Percentiles rank a stretch among this genome's conserved stretches.
phyloP scores from a whole-genome alignment of 2,888 invertebrate genomes.

The Drosophila algonquin region DNA sequence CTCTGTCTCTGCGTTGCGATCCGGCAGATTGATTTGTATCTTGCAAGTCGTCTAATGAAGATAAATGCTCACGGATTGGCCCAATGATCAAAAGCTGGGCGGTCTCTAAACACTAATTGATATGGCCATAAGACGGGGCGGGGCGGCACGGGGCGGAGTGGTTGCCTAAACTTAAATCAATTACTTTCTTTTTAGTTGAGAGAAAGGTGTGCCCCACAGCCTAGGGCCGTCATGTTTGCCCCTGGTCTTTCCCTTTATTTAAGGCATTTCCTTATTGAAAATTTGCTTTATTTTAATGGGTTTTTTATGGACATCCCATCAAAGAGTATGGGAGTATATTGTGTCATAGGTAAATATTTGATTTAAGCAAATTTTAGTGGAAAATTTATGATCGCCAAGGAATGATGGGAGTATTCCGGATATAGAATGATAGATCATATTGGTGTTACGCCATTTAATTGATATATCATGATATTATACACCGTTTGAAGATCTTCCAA shows the following conservation, averaged over 20 bases:
- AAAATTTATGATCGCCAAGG: not conserved
- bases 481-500: too few species aligned
- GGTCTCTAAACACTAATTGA: slow-evolving; percentile 60
- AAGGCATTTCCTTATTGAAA: slow-evolving; percentile 14
- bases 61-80: slow-evolving; percentile 64
- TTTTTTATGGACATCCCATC: slow-evolving; percentile 15
- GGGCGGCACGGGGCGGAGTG: not conserved
- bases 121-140: slow-evolving; percentile 34
- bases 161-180: slow-evolving; percentile 24
- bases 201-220: slow-evolving; percentile 17
- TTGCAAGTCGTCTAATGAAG: slow-evolving; percentile 70
- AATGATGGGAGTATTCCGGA: too few species aligned
- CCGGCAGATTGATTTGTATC: slow-evolving; percentile 75
- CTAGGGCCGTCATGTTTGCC: slow-evolving; percentile 9
- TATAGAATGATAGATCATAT: too few species aligned
- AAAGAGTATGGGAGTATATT: not conserved
- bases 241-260: slow-evolving; percentile 16
- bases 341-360: slow-evolving; percentile 16
- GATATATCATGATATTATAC: too few species aligned
- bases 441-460: too few species aligned
- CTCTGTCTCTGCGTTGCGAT: slow-evolving; percentile 37
- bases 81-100: slow-evolving; percentile 52
- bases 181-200: slow-evolving; percentile 33
- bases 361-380: not conserved
- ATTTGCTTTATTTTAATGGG: slow-evolving; percentile 20